Base-by-base conservation (phyloP, 2,113 vertebrate species). In the Ploceus nigricollis region DNA sequence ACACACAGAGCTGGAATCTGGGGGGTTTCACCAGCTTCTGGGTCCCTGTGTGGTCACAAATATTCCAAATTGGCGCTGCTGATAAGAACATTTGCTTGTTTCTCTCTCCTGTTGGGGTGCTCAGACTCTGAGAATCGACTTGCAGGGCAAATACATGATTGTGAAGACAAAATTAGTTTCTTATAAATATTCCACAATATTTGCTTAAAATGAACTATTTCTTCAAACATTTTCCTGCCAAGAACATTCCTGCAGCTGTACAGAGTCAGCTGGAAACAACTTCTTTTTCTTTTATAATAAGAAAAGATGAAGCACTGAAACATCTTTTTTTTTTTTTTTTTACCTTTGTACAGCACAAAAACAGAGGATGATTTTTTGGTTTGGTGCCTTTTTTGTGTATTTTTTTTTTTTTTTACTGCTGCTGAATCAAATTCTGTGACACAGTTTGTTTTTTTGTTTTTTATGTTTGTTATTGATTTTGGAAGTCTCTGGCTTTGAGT, bases 241-340 rank as follows among this genome's bases (percentile, higher is more conserved):
- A 96, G 96, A 96, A 96, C 96, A 97, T 96, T 97, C 96, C 92
- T 96, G 85, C 90, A 95, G 93, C 93, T 93, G 92, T 80, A 93
- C 92, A 93, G 88, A 93, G 92, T 97, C 93, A 95, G 94, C 93
- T 96, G 96, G 96, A 94, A 96, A 65, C 82, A 83, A 61, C 85
- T 94, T 66, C 82, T 91, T 95, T 89, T 91, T 86, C 95, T 96
- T 94, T 94, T 87, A 20, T 94, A 81, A 77, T 96, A 75, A 92
- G 90, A 93, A 95, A 92, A 92, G 88, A 90, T 86, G 93, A 92
- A 96, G 56, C 44, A 56, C 33, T 90, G 82, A 89, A 92, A 68
- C 48, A 44, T 89, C 48, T 54, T 21, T 25, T 88, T 40, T 65
- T 90, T 24, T 80, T 54, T 77, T 44, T 11, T 45, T 37, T 45